phyloP scores from a whole-genome alignment of 2,113 vertebrate genomes.

The Catagonus wagneri region DNA sequence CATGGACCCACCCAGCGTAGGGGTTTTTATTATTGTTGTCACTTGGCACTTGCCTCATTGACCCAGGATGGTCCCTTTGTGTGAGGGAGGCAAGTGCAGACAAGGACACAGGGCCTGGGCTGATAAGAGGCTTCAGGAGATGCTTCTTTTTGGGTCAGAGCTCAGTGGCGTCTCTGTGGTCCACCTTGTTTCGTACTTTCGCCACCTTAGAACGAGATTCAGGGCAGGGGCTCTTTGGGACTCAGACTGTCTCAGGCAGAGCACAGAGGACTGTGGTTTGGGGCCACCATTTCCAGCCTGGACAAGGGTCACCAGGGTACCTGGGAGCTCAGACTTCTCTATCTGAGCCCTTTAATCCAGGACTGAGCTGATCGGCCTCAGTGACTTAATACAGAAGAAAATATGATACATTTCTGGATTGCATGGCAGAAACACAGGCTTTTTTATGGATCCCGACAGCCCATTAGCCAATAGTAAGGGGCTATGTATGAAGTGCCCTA shows the following conservation, averaged over 20 bases:
- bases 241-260: background rate
- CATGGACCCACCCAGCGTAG: background rate
- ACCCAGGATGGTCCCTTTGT: background rate
- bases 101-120: accelerated
- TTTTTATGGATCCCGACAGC: background rate
- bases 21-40: background rate
- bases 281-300: background rate
- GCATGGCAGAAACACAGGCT: background rate
- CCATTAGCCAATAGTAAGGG: background rate
- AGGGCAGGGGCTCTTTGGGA: background rate
- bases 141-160: background rate
- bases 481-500: background rate
- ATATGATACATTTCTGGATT: background rate
- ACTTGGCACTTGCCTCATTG: background rate
- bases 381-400: background rate
- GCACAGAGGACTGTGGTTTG: background rate
- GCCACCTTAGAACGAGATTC: background rate
- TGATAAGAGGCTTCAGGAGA: background rate
- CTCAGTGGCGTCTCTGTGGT: background rate
- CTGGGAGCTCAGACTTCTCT: background rate
- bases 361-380: conserved; percentile 19
- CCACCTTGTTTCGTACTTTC: background rate
- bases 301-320: background rate
- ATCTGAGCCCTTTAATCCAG: background rate
- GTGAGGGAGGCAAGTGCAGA: background rate